phyloP scores from a whole-genome alignment of 2,113 vertebrate genomes.

The Tragelaphus buxtoni region DNA sequence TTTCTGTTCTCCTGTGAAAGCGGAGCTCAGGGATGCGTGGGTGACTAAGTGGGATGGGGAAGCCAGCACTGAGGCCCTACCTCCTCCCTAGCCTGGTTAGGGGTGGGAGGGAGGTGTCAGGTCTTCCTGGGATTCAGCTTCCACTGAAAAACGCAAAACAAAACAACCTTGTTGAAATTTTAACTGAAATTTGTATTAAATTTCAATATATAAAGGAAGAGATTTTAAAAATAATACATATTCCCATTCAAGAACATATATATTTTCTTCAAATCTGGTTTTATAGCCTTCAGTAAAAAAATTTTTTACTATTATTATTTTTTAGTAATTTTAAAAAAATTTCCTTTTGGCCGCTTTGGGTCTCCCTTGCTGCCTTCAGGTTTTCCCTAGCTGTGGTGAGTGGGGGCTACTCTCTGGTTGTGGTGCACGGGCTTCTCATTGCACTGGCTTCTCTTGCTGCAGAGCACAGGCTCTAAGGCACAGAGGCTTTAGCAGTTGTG shows the following conservation, averaged over 20 bases:
- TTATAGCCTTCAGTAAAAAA: not conserved
- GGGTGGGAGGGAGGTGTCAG: not conserved
- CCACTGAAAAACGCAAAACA: not conserved
- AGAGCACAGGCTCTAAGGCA: not conserved
- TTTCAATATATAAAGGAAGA: not conserved
- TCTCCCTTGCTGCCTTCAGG: not conserved
- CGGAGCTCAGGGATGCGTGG: not conserved
- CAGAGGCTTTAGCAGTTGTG: not conserved
- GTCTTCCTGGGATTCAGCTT: not conserved
- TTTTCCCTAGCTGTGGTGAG: not conserved
- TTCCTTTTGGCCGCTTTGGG: not conserved
- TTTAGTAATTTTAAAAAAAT: not conserved
- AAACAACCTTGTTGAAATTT: not conserved
- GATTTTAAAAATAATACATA: not conserved
- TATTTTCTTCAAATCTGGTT: conserved; percentile 11
- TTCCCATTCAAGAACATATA: not conserved
- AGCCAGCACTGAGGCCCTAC: not conserved
- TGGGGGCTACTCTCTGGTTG: rapidly evolving
- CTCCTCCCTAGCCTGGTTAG: not conserved
- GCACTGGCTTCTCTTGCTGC: not conserved
- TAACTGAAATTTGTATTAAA: not conserved
- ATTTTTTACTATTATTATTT: not conserved
- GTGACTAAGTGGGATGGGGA: not conserved
- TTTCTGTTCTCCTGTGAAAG: not conserved
- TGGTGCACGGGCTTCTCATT: rapidly evolving